Percentiles rank a stretch among this genome's conserved stretches.
phyloP scores from a whole-genome alignment of 2,113 vertebrate genomes.

The Microcebus jonahi region DNA sequence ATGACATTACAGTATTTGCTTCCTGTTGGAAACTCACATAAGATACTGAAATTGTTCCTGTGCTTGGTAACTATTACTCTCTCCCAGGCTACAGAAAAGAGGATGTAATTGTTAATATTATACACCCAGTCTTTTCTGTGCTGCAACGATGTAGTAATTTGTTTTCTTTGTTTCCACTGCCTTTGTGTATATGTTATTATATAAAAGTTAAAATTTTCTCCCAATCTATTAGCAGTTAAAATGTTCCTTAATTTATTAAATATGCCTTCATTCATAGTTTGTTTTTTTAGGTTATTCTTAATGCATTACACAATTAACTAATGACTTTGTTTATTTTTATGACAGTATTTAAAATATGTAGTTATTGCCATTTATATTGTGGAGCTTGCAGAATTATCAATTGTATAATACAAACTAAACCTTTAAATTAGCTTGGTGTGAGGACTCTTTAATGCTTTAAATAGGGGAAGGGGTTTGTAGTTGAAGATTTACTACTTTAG shows the following conservation, averaged over 20 bases:
- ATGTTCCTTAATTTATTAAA: constrained; percentile 64
- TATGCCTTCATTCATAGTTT: constrained; percentile 49
- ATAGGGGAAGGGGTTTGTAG: constrained; percentile 9
- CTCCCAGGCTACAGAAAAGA: constrained; percentile 32
- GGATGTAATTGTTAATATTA: constrained; percentile 43
- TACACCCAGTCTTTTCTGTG: constrained; percentile 29
- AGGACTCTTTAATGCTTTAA: constrained; percentile 66
- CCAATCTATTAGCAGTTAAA: constrained; percentile 4
- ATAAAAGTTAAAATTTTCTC: constrained; percentile 37
- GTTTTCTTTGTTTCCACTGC: constrained; percentile 58
- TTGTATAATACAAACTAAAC: constrained; percentile 63
- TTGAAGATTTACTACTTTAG: neutral
- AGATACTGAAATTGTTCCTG: neutral
- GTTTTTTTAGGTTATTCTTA: constrained; percentile 62
- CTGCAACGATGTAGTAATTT: constrained; percentile 52
- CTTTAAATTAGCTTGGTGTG: constrained; percentile 72
- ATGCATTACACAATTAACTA: constrained; percentile 57
- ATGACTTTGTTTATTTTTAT: constrained; percentile 70
- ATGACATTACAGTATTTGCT: neutral
- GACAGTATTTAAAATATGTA: constrained; percentile 65
- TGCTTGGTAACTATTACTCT: neutral
- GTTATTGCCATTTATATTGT: constrained; percentile 61
- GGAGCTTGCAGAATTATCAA: constrained; percentile 67
- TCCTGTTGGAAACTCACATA: constrained; percentile 10
- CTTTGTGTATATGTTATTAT: constrained; percentile 41